phyloP scores from a whole-genome alignment of 2,888 invertebrate species.

The Ichneumon xanthorius region DNA sequence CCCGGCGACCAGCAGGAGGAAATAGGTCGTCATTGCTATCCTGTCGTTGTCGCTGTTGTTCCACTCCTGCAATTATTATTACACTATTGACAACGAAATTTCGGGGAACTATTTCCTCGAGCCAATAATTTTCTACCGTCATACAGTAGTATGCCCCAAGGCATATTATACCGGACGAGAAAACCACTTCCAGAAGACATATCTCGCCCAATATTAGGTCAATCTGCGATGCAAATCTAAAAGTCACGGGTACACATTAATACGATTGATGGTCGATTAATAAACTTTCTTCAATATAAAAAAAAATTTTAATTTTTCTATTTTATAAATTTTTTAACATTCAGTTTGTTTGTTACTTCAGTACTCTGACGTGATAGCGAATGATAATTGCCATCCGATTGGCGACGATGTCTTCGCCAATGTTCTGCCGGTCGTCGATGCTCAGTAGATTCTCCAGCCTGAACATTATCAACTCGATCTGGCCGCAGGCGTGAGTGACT shows the following conservation, averaged over 20 bases:
- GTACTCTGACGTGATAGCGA: conserved; percentile 73
- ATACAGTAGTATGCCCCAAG: conserved; percentile 78
- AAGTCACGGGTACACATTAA: background rate
- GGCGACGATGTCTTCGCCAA: background rate
- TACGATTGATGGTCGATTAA: no score
- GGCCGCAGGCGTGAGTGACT: conserved; percentile 73
- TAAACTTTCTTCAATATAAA: no score
- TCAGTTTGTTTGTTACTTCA: conserved; percentile 68
- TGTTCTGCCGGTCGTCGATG: background rate
- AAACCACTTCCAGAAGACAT: conserved; percentile 78
- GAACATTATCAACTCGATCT: conserved; percentile 68
- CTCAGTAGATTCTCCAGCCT: conserved; percentile 67
- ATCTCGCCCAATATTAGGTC: conserved; percentile 76
- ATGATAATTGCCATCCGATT: conserved; percentile 71
- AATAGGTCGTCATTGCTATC: conserved; percentile 54
- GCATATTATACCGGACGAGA: conserved; percentile 79
- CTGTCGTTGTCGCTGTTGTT: background rate
- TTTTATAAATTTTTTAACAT: background rate
- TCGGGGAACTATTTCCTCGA: background rate
- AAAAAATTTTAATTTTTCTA: no score
- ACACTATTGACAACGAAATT: background rate
- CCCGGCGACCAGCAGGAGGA: conserved; percentile 47
- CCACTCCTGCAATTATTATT: conserved; percentile 53
- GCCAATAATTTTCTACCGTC: conserved; percentile 70
- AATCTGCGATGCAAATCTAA: conserved; percentile 75